Base-by-base conservation (phyloP, 2,888 invertebrate genomes). In the Eristalinus sepulchralis region DNA sequence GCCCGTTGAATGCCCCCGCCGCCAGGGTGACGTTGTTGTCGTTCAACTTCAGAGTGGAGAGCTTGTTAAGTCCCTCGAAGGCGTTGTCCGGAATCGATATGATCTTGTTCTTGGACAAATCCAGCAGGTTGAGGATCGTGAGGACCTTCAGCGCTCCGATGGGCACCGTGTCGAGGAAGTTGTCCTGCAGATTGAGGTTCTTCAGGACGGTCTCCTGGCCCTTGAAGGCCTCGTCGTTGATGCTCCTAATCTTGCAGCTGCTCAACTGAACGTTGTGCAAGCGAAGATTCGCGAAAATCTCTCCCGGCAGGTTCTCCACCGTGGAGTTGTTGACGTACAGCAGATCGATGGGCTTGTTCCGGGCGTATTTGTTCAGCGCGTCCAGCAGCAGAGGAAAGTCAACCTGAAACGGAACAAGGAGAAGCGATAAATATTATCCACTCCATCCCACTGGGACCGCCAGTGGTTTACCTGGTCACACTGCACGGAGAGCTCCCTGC, bases 301-400 rank as follows among this genome's bases (percentile, higher is more conserved):
- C 94, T 89, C 96, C 95, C 64, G 94, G 94, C 68, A 97, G 93
- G 71, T 93, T 93, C 34, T 94, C 94, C 68, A 98, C 94, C 36
- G 96, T 96, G 70, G 97, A 97, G 93, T 98, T 98, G 93, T 97
- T 97, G 84, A 98, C 94, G 92, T 98, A 97, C 53, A 98, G 94
- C 88, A 98, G 94, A 92, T 98, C 98, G 88, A 98, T 94, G 67
- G 95, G 94, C 73, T 95, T 95, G 88, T 94, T 94, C 88, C 94
- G 94, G 24, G 96, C 94, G 93, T 95, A 95, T 89, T 95, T 94
- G 91, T 96, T 95, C 91, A 97, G 93, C 33, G 97, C 96, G 77
- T 94, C 93, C 89, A 97, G 91, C n/a, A 98, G 94, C 88, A 95
- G 94, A 62, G 94, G 93, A 92, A 97, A 97, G 90, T 97, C 96